Evolutionary conservation across 2,888 invertebrate species (phyloP).

Genomic region (Conchocele bisecta): DNA sequence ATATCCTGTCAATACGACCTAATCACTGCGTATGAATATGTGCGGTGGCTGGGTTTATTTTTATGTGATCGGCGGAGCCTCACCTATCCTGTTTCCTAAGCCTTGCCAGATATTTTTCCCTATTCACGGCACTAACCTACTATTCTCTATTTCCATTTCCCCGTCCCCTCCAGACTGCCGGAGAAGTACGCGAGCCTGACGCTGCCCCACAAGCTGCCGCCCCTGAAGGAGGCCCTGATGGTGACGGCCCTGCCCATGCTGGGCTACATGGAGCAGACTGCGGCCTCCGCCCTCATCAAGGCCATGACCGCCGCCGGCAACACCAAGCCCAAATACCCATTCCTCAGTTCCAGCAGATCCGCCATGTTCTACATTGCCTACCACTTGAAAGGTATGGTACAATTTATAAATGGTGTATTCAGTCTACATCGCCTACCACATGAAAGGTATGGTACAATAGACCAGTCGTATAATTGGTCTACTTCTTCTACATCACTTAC

Average conservation of each 20-base stretch:
- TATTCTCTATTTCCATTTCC: too few relatives aligned
- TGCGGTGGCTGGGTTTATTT: too few relatives aligned
- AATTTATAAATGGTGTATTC: neutral
- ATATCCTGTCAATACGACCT: too few relatives aligned
- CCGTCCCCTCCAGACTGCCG: conserved; percentile 75
- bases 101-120: too few relatives aligned
- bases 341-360: conserved; percentile 79
- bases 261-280: conserved; percentile 83
- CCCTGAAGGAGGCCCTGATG: conserved; percentile 76
- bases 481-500: conserved; percentile 57
- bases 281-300: conserved; percentile 79
- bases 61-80: too few relatives aligned
- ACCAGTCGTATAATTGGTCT: conserved; percentile 57
- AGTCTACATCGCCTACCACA: conserved; percentile 81
- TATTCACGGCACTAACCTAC: too few relatives aligned
- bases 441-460: conserved; percentile 79
- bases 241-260: conserved; percentile 81
- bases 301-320: conserved; percentile 81
- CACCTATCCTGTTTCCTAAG: too few relatives aligned
- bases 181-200: conserved; percentile 80
- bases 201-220: conserved; percentile 82
- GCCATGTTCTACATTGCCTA: conserved; percentile 82
- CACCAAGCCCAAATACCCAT: conserved; percentile 83
- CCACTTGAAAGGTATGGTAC: conserved; percentile 81
- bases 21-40: too few relatives aligned